Percentiles rank a stretch among this genome's conserved stretches.
These are phyloP conservation scores for Carpatolechia fugitivella DNA, from an alignment of 2,888 invertebrate species.

Conservation along the genomic window DNA sequence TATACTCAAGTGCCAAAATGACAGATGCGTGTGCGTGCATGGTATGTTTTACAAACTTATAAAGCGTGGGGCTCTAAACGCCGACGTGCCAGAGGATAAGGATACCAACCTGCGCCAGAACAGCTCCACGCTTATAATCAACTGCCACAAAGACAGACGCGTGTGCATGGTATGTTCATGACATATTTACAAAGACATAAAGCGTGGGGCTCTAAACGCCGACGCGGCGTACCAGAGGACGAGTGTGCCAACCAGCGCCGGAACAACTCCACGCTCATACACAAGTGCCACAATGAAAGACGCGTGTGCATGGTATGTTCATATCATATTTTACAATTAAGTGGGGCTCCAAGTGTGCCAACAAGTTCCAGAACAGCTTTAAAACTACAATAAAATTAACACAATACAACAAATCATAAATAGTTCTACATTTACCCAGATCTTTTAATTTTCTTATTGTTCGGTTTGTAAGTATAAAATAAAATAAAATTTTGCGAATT, in stretches of 20 bases:
- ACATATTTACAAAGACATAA: conserved; percentile 82
- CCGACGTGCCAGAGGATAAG: conserved; percentile 85
- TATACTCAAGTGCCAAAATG: conserved; percentile 86
- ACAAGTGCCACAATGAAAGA: conserved; percentile 87
- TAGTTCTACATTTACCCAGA: too few relatives aligned
- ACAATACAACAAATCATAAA: too few relatives aligned
- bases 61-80: too few relatives aligned
- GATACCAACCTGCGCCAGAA: conserved; percentile 77
- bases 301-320: conserved; percentile 87
- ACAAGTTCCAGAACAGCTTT: not conserved
- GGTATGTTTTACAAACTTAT: too few relatives aligned
- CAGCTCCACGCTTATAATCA: not conserved
- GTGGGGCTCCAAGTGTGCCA: too few relatives aligned
- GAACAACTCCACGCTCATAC: conserved; percentile 80
- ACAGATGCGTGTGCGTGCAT: conserved; percentile 88
- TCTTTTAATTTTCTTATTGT: too few relatives aligned
- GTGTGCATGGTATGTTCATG: conserved; percentile 24
- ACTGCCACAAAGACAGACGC: not conserved
- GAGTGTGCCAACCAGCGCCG: conserved; percentile 83
- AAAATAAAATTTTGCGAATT: too few relatives aligned
- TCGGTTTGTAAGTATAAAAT: too few relatives aligned
- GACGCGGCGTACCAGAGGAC: conserved; percentile 87
- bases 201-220: conserved; percentile 89
- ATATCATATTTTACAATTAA: too few relatives aligned
- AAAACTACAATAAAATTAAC: not conserved